Conservation (phyloP, 2,113 vertebrate genomes). For the Lophotis ruficrista region DNA sequence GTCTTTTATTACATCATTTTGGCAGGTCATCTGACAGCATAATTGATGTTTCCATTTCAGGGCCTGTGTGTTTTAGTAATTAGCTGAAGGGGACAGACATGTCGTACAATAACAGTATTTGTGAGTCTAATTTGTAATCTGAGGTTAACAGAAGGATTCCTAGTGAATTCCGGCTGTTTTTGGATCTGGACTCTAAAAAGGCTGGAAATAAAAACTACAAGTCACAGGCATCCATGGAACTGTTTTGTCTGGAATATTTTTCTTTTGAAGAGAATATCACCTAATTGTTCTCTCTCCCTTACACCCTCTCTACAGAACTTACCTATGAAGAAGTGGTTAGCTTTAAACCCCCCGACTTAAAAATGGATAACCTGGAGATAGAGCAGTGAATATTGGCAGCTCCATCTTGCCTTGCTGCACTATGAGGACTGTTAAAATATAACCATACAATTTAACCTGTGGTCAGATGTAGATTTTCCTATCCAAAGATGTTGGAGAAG, state of each 20-base stretch:
- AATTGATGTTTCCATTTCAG: conserved; percentile 27
- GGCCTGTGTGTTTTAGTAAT: not conserved
- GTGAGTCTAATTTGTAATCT: not conserved
- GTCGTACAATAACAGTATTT: not conserved
- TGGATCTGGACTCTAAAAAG: not conserved
- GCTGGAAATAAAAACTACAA: not conserved
- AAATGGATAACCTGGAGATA: conserved; percentile 85
- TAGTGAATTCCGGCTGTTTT: not conserved
- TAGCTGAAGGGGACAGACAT: not conserved
- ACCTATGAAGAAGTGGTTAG: conserved; percentile 92
- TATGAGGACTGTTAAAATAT: conserved; percentile 61
- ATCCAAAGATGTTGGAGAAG: conserved; percentile 65
- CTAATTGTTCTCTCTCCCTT: conserved; percentile 8
- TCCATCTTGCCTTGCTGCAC: conserved; percentile 48
- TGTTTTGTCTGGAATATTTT: not conserved
- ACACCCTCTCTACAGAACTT: conserved; percentile 78
- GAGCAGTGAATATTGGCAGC: conserved; percentile 80
- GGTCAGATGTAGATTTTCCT: conserved; percentile 46
- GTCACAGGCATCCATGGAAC: not conserved
- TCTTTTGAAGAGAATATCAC: not conserved
- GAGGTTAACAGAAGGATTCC: not conserved
- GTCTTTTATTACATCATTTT: not conserved
- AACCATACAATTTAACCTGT: conserved; percentile 46
- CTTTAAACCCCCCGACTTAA: conserved; percentile 85
- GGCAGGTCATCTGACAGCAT: not conserved